phyloP scores from a whole-genome alignment of 1,140 invertebrate genomes.

The Bombus superbus region DNA sequence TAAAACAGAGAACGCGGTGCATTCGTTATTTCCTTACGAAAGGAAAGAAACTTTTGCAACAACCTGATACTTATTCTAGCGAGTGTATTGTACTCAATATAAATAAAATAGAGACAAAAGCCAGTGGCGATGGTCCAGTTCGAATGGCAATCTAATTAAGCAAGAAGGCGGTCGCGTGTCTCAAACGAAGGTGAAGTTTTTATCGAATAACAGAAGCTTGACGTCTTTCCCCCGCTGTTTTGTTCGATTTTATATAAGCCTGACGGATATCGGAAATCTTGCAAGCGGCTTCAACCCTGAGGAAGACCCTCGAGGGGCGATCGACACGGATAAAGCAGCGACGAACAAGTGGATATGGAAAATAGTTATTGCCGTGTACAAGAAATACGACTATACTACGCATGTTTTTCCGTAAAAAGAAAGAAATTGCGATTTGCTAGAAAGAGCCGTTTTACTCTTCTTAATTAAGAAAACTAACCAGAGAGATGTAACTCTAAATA shows the following conservation, averaged over 20 bases:
- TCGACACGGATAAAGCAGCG: conserved; percentile 17
- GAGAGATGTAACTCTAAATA: too few species aligned
- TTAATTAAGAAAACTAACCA: neutral
- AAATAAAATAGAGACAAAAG: neutral
- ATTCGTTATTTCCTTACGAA: too few species aligned
- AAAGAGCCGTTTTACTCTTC: neutral
- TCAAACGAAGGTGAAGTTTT: neutral
- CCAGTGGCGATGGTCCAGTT: neutral
- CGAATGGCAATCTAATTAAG: neutral
- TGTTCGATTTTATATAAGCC: conserved; percentile 37
- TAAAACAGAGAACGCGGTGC: too few species aligned
- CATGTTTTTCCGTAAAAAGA: neutral
- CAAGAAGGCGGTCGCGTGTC: neutral
- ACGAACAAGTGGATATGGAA: conserved; percentile 43
- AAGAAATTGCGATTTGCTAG: neutral
- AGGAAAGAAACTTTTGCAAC: too few species aligned
- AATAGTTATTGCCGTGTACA: neutral
- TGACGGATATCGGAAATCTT: conserved; percentile 28
- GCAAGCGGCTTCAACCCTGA: conserved; percentile 35
- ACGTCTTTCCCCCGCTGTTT: neutral
- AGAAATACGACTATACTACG: neutral
- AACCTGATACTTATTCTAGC: too few species aligned
- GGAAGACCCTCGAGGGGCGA: conserved; percentile 51
- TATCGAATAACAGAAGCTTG: conserved; percentile 13
- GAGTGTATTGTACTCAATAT: neutral